Base-by-base conservation (phyloP, 2,888 invertebrate genomes). In the Drosophila basisetae region DNA sequence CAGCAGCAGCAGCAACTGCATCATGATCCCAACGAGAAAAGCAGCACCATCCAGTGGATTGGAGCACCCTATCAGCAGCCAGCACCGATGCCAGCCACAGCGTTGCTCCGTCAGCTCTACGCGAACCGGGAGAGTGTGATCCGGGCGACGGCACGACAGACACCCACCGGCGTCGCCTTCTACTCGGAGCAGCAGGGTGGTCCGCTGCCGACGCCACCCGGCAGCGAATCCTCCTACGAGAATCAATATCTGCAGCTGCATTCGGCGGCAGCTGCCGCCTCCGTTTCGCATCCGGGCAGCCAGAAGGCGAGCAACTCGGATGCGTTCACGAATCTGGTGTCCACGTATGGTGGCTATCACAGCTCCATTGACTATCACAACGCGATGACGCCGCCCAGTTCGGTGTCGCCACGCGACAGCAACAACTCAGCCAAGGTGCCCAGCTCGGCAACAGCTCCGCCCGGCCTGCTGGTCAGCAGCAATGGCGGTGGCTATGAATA, bases 311-410 rank as follows among this genome's bases (percentile, higher is more conserved):
- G 43, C 67, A 80, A 82, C 50, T 93, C 94, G 11, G 95, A 95
- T 75, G 94, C 96, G 84, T 95, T 95, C 91, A 94, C 95, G 89
- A 94, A 95, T 91, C 93, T 95, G 53, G 95, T 95, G 16, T 95
- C 95, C 13, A 94, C 94, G 0, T 95, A 95, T 74, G 93, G 94
- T 37, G 94, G 94, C 55, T 96, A 96, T 84, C 95, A 96, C 49
- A 95, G 95, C 80, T 94, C 95, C 70, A 96, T 96, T 78, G 97
- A 97, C 91, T 97, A 97, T 90, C 98, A 98, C 93, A 96, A 97
- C 49, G 97, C 98, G 56, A 98, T 99, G 97, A 98, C 98, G 6
- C 98, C 98, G 62, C 99, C 99, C 61, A 98, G 98, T n/a, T 98
- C 98, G 5, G 98, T 98, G 2, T 98, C 98, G 7, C 98, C 99